These are phyloP conservation scores for Gorsachius magnificus DNA, from an alignment of 2,797 vertebrate genomes.

Conservation along the genomic window DNA sequence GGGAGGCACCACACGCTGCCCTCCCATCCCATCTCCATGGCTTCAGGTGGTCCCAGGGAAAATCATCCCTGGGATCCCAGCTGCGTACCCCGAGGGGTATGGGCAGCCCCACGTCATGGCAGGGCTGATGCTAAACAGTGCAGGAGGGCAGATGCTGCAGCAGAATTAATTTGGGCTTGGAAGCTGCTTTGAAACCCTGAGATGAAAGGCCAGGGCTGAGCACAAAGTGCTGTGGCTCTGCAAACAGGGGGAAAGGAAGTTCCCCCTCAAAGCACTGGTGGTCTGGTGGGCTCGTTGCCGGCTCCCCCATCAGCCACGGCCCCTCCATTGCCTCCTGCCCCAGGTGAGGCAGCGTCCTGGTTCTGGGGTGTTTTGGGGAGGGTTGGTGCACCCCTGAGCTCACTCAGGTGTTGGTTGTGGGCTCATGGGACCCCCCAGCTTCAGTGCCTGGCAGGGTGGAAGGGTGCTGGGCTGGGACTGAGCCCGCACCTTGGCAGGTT, in stretches of 20 bases:
- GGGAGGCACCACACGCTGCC: not conserved
- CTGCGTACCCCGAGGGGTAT: not conserved
- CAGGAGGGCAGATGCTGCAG: slow-evolving; percentile 11
- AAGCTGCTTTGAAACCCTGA: not conserved
- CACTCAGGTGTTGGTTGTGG: not conserved
- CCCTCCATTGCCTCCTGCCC: not conserved
- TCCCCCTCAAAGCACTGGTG: not conserved
- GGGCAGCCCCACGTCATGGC: not conserved
- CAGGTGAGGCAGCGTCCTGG: not conserved
- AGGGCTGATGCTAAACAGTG: not conserved
- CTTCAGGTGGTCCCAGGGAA: not conserved
- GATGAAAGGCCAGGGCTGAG: not conserved
- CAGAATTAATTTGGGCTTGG: slow-evolving; percentile 8
- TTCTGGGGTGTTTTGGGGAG: not conserved
- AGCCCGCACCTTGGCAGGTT: not conserved
- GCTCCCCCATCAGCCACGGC: not conserved
- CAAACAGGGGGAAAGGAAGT: not conserved
- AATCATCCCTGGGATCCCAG: not conserved
- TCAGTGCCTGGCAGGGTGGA: not conserved
- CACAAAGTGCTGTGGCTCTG: not conserved
- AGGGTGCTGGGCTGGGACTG: not conserved
- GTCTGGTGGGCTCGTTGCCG: not conserved
- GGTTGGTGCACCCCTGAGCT: not conserved
- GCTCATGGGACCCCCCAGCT: not conserved
- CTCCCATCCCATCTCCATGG: rapidly evolving